Evolutionary conservation across 2,113 vertebrate genomes (phyloP).

Genomic region (Corythoichthys haematopterus): DNA sequence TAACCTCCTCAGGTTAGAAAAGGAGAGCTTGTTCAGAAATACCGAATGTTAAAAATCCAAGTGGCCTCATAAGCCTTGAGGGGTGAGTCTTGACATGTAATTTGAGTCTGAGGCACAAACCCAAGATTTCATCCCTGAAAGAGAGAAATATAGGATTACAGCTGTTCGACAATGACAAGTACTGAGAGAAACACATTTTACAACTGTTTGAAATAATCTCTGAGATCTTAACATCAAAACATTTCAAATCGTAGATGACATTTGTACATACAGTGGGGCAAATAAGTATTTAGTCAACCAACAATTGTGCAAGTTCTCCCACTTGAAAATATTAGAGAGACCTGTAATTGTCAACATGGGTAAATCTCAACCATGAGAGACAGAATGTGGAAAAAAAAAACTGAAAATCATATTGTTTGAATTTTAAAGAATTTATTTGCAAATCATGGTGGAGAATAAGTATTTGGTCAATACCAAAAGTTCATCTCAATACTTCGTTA

Average conservation of each 20-base stretch:
- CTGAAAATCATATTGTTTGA: no score
- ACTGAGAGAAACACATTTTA: background rate
- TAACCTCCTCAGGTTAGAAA: background rate
- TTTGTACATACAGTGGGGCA: background rate
- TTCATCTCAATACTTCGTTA: no score
- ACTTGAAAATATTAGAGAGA: no score
- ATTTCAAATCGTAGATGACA: background rate
- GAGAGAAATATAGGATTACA: background rate
- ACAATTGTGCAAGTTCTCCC: no score
- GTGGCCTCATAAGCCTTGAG: slow-evolving; percentile 2
- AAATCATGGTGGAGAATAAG: no score
- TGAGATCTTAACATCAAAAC: background rate
- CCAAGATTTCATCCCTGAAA: background rate
- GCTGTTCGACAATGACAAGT: background rate
- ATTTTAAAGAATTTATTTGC: no score
- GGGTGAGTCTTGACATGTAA: background rate
- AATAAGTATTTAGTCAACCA: no score
- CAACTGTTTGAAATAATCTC: background rate
- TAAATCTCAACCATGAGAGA: no score
- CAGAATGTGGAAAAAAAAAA: no score
- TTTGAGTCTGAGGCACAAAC: background rate
- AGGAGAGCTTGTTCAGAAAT: background rate
- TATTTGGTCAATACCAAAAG: no score
- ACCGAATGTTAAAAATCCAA: slow-evolving; percentile 1
- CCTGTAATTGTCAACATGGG: no score